Conservation (phyloP, 23 tunicate species). For the Clavelina lepadiformis region DNA sequence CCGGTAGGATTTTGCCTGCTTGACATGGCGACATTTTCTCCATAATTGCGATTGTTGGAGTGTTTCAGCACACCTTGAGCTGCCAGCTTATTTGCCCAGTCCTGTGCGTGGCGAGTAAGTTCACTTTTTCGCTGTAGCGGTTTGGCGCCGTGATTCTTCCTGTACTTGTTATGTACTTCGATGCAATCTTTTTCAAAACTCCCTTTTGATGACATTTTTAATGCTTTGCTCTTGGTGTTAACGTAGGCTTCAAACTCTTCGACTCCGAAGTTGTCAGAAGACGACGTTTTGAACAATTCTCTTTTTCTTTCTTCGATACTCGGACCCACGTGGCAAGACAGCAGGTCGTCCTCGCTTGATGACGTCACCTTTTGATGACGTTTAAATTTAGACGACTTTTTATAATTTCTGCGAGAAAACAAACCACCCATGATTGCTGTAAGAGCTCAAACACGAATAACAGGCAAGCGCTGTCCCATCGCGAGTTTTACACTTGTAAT, state of each 20-base stretch:
- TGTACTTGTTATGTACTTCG: slow-evolving; percentile 47
- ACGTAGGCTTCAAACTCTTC: slow-evolving; percentile 47
- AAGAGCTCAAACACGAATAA: no score
- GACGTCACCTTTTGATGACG: slow-evolving; percentile 2
- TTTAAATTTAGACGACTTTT: neutral
- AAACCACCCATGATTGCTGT: neutral
- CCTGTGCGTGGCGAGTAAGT: slow-evolving; percentile 50
- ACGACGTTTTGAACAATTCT: neutral
- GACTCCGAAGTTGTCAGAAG: slow-evolving; percentile 15
- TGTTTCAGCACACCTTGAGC: slow-evolving; percentile 31
- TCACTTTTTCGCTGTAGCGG: slow-evolving; percentile 27
- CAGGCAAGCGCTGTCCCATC: no score
- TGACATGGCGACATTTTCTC: slow-evolving; percentile 84
- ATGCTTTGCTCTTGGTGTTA: neutral
- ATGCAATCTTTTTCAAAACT: slow-evolving; percentile 63
- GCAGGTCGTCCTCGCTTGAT: neutral
- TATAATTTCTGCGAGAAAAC: neutral
- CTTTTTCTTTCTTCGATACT: neutral
- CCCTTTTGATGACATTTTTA: slow-evolving; percentile 14
- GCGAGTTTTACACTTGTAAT: no score
- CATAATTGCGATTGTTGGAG: slow-evolving; percentile 35
- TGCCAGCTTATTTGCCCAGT: slow-evolving; percentile 74
- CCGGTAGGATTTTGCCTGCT: slow-evolving; percentile 42
- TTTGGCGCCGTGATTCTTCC: slow-evolving; percentile 38
- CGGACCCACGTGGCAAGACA: neutral